These are phyloP conservation scores for Stegodyphus dumicola DNA, from an alignment of 1,140 invertebrate genomes.

Conservation along the genomic window DNA sequence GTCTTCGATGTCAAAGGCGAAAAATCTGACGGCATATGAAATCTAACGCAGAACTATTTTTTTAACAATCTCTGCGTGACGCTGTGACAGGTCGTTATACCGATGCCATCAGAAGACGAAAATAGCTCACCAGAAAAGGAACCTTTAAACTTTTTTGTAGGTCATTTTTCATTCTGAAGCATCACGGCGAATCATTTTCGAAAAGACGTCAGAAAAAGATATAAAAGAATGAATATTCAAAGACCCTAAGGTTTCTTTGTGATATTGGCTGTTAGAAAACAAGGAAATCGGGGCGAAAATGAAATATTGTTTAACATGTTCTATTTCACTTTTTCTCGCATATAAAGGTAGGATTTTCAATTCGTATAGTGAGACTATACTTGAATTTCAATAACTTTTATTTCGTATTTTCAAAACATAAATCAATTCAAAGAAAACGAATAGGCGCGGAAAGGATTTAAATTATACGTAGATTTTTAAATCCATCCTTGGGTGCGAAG, in stretches of 20 bases:
- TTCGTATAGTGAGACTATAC: too few species aligned
- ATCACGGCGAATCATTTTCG: constrained; percentile 32
- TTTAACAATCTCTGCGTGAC: constrained; percentile 13
- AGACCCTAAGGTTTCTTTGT: background rate
- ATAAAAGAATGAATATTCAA: background rate
- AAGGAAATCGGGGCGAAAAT: background rate
- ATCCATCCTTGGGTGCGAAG: too few species aligned
- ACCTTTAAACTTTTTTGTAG: background rate
- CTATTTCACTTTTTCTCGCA: background rate
- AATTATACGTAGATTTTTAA: too few species aligned
- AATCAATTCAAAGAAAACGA: too few species aligned
- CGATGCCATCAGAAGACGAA: constrained; percentile 9
- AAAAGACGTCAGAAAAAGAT: constrained; percentile 7
- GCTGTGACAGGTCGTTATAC: background rate
- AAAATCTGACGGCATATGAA: background rate
- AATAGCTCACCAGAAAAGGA: constrained; percentile 27
- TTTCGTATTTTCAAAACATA: too few species aligned
- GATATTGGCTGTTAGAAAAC: background rate
- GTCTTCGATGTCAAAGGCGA: too few species aligned
- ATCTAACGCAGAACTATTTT: constrained; percentile 1
- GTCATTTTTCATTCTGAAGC: constrained; percentile 50
- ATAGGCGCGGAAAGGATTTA: too few species aligned
- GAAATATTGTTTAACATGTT: constrained; percentile 19
- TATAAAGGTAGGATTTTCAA: too few species aligned
- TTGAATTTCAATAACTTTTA: too few species aligned